These are phyloP conservation scores for Henicopernis longicauda DNA, from an alignment of 2,113 vertebrate genomes.

Conservation along the genomic window DNA sequence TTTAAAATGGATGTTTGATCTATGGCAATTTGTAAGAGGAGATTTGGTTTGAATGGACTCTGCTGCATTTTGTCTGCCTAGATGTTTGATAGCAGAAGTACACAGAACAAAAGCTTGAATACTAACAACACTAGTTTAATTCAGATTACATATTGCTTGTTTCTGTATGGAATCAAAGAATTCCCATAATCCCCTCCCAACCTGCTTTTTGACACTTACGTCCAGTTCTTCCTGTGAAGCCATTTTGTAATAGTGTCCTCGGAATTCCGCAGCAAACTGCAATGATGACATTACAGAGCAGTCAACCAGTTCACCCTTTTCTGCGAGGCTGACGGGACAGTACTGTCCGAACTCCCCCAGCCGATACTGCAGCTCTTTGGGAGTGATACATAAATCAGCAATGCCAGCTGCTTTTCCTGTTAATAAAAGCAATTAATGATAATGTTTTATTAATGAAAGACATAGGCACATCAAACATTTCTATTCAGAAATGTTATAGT, in stretches of 20 bases:
- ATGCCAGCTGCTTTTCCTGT: slow-evolving; percentile 86
- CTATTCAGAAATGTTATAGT: background rate
- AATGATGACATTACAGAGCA: slow-evolving; percentile 74
- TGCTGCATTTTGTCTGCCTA: background rate
- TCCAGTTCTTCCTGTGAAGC: slow-evolving; percentile 79
- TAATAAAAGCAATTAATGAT: background rate
- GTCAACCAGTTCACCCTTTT: slow-evolving; percentile 81
- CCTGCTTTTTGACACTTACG: slow-evolving; percentile 66
- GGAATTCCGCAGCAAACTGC: slow-evolving; percentile 84
- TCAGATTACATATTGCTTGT: background rate
- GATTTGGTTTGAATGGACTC: background rate
- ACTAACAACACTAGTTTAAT: background rate
- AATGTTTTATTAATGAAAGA: background rate
- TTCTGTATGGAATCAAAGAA: background rate
- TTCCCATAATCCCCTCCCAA: background rate
- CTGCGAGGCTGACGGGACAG: slow-evolving; percentile 89
- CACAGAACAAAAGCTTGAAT: background rate
- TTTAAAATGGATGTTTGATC: background rate
- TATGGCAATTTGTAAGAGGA: background rate
- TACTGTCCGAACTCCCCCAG: slow-evolving; percentile 88
- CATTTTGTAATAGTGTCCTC: slow-evolving; percentile 87
- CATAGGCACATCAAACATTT: background rate
- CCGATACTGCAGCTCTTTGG: slow-evolving; percentile 75
- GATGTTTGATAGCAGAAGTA: background rate
- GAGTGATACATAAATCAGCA: slow-evolving; percentile 84